A percentile compares a stretch with the other conserved stretches of the same genome.
Evolutionary conservation across 1,140 invertebrate species (phyloP).

Genomic region (Thalassaphorura encarpata): DNA sequence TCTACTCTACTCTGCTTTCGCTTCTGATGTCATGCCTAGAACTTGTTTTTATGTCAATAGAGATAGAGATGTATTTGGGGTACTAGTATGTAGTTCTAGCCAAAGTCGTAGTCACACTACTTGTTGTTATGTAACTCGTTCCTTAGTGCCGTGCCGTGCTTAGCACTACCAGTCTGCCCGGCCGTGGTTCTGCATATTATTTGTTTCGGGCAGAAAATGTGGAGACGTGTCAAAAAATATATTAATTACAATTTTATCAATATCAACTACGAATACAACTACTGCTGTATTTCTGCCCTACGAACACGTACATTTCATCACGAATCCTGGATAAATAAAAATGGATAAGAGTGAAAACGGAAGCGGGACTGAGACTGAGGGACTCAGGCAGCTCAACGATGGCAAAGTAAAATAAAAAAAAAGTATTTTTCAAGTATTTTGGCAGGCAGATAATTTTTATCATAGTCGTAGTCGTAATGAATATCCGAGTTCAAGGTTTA

Average conservation of each 20-base stretch:
- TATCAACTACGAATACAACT: slow-evolving; percentile 43
- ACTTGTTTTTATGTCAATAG: too few species aligned
- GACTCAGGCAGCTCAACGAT: background rate
- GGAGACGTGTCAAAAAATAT: background rate
- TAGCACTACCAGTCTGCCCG: too few species aligned
- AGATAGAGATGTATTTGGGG: too few species aligned
- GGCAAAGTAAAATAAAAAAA: background rate
- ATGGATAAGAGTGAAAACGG: background rate
- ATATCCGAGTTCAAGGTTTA: too few species aligned
- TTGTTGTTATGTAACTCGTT: too few species aligned
- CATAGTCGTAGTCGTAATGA: background rate
- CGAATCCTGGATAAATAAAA: slow-evolving; percentile 66
- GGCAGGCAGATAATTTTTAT: background rate
- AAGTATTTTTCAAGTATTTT: background rate
- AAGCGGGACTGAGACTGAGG: background rate
- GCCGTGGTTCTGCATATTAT: too few species aligned
- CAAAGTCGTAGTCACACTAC: too few species aligned
- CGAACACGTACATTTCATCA: slow-evolving; percentile 81
- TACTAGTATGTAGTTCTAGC: too few species aligned
- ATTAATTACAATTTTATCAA: background rate
- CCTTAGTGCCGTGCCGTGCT: too few species aligned
- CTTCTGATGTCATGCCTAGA: too few species aligned
- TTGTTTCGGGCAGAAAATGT: background rate
- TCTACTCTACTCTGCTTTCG: too few species aligned
- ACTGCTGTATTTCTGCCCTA: too few species aligned